These are phyloP conservation scores for Nestor notabilis DNA, from an alignment of 2,113 vertebrate species.

Conservation along the genomic window DNA sequence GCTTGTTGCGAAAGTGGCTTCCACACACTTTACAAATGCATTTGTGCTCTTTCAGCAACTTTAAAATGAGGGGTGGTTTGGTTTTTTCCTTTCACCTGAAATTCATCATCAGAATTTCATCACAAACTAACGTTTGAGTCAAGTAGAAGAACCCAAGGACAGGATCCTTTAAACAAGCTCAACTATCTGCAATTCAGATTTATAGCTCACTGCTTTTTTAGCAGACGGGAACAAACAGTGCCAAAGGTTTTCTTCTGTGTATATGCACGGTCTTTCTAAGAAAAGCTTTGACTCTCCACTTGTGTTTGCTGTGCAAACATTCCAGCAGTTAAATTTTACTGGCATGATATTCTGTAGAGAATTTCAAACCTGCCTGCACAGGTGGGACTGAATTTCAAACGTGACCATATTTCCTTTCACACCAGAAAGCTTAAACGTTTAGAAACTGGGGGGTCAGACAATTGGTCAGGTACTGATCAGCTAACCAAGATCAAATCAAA, in stretches of 20 bases:
- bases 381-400: background rate
- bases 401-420: background rate
- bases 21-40: accelerated
- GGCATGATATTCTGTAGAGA: background rate
- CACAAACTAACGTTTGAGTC: background rate
- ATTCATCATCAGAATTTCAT: background rate
- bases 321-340: background rate
- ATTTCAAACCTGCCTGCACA: background rate
- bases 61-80: background rate
- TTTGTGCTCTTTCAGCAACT: background rate
- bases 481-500: background rate
- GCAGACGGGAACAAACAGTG: background rate
- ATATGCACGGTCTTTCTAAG: background rate
- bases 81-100: background rate
- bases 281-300: background rate
- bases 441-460: background rate
- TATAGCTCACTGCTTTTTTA: background rate
- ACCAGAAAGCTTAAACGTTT: background rate
- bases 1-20: background rate
- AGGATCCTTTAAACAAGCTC: background rate
- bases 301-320: constrained; percentile 14
- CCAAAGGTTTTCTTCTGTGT: constrained; percentile 10
- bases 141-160: background rate
- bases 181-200: background rate
- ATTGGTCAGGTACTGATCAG: background rate